phyloP scores from a whole-genome alignment of 2,888 invertebrate species.

The Creontiades dilutus region DNA sequence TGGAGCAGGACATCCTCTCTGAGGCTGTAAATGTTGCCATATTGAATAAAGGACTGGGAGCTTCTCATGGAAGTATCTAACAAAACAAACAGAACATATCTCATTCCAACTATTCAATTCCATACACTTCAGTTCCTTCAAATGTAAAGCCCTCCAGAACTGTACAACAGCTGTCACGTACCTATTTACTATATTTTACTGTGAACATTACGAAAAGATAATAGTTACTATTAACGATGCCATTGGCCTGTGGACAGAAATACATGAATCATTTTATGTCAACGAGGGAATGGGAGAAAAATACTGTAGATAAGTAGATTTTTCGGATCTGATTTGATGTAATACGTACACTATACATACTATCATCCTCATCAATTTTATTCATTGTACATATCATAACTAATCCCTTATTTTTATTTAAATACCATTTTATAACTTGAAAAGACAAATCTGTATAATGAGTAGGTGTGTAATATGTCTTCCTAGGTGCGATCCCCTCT shows the following conservation, averaged over 20 bases:
- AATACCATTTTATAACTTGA: background rate
- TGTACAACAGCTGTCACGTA: too few species aligned
- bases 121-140: constrained; percentile 22
- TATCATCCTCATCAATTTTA: background rate
- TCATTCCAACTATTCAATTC: constrained; percentile 21
- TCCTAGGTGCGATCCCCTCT: constrained; percentile 10
- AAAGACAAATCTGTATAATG: constrained; percentile 7
- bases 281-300: too few species aligned
- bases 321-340: background rate
- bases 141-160: background rate
- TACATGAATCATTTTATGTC: too few species aligned
- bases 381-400: constrained; percentile 20
- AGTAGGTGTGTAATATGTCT: background rate
- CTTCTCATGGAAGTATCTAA: constrained; percentile 68
- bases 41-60: constrained; percentile 85
- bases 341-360: background rate
- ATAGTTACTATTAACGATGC: too few species aligned
- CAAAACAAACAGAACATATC: background rate
- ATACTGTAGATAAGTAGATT: too few species aligned
- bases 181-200: too few species aligned
- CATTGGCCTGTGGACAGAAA: too few species aligned
- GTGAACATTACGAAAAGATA: too few species aligned
- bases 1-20: constrained; percentile 82
- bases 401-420: background rate
- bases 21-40: constrained; percentile 88